Evolutionary conservation across 2,113 vertebrate genomes (phyloP).

Genomic region (Oriolus oriolus): DNA sequence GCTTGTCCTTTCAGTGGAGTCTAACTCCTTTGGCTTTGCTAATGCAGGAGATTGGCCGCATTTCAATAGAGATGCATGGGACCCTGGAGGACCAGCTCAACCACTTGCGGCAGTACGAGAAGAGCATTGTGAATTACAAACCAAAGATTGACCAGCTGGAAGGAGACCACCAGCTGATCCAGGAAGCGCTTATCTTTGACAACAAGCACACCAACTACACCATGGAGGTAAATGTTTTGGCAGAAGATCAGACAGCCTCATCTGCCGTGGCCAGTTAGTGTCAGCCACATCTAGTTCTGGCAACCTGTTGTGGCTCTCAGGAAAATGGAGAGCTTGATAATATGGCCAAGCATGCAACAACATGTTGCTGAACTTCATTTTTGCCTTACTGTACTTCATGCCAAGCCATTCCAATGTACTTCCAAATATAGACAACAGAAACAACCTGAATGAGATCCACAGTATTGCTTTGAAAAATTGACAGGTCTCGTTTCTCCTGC

Average conservation of each 20-base stretch:
- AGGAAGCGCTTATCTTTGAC: conserved; percentile 97
- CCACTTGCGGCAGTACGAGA: conserved; percentile 94
- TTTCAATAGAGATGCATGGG: conserved; percentile 98
- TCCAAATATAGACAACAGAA: background rate
- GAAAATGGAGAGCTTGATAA: background rate
- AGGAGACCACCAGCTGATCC: conserved; percentile 96
- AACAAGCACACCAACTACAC: conserved; percentile 99
- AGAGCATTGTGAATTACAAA: conserved; percentile 98
- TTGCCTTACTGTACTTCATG: background rate
- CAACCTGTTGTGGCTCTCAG: background rate
- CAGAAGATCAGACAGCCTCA: background rate
- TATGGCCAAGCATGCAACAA: background rate
- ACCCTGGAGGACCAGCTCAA: conserved; percentile 96
- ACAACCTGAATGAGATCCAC: background rate
- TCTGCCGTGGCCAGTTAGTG: background rate
- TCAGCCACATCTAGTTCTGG: background rate
- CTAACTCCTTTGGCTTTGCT: background rate
- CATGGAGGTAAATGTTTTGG: conserved; percentile 87
- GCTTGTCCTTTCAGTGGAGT: background rate
- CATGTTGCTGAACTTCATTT: background rate
- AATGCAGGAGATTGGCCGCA: conserved; percentile 92
- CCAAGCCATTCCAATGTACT: background rate
- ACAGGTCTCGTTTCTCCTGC: background rate
- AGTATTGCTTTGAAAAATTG: background rate
- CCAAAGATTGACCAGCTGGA: conserved; percentile 99